Percentiles rank a stretch among this genome's conserved stretches.
Evolutionary conservation across 2,888 invertebrate species (phyloP).

Genomic region (Linyphia triangularis): DNA sequence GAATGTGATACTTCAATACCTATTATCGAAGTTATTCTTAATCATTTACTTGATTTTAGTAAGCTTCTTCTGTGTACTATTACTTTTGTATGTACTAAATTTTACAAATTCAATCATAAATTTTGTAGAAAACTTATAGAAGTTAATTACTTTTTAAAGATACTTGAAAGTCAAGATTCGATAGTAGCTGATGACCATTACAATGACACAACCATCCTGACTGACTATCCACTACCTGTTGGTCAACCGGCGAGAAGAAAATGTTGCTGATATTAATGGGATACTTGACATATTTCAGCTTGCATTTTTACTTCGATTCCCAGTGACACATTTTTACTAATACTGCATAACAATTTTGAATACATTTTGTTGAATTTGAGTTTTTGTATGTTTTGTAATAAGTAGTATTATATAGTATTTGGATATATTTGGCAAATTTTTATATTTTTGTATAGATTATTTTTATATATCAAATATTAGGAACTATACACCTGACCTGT

Average conservation of each 20-base stretch:
- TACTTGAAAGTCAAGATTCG: constrained; percentile 72
- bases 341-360: neutral
- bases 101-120: no score
- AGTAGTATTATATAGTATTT: neutral
- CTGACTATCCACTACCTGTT: constrained; percentile 40
- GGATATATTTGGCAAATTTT: neutral
- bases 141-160: no score
- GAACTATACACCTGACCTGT: no score
- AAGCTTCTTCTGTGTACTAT: no score
- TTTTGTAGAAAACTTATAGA: no score
- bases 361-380: constrained; percentile 10
- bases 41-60: no score
- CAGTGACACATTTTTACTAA: neutral
- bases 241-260: constrained; percentile 51
- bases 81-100: no score
- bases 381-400: neutral
- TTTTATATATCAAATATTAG: no score
- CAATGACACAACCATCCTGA: constrained; percentile 47
- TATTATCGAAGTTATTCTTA: no score
- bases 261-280: constrained; percentile 45
- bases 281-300: neutral
- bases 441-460: neutral
- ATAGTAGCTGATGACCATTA: constrained; percentile 60
- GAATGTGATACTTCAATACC: no score
- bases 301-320: neutral